Conservation (phyloP, 1,140 invertebrate genomes). For the Halictus rubicundus region DNA sequence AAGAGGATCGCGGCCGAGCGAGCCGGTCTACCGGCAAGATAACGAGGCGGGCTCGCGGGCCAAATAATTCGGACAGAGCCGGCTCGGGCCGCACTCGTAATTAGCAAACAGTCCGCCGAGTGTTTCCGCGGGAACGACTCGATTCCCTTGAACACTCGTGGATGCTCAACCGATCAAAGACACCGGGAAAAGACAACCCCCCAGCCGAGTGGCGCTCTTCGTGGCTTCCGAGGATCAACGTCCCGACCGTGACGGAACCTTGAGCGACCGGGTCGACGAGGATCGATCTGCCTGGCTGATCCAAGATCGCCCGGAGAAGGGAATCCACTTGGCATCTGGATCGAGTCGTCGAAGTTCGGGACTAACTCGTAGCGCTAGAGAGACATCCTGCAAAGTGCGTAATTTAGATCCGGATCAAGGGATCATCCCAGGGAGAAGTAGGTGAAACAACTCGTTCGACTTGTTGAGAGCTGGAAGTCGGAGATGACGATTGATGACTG, state of each 20-base stretch:
- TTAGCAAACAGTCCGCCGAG: conserved; percentile 40
- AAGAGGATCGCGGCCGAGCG: background rate
- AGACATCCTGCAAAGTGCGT: no score
- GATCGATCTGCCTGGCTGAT: background rate
- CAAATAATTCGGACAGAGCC: conserved; percentile 8
- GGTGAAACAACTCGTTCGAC: no score
- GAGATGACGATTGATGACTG: background rate
- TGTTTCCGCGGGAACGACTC: conserved; percentile 18
- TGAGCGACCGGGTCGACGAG: background rate
- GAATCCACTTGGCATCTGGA: background rate
- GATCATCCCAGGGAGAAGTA: no score
- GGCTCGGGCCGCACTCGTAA: conserved; percentile 29
- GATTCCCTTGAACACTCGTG: conserved; percentile 39
- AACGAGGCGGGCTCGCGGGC: background rate
- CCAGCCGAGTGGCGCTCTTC: conserved; percentile 6
- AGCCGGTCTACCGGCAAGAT: background rate
- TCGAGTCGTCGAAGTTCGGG: background rate
- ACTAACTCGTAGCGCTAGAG: background rate
- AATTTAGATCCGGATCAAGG: no score
- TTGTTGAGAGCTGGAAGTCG: background rate
- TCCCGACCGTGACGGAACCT: background rate
- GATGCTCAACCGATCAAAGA: conserved; percentile 12
- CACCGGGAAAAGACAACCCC: background rate
- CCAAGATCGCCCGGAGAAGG: background rate
- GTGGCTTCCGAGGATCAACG: background rate